phyloP scores from a whole-genome alignment of 2,113 vertebrate species.

The Sterna hirundo region DNA sequence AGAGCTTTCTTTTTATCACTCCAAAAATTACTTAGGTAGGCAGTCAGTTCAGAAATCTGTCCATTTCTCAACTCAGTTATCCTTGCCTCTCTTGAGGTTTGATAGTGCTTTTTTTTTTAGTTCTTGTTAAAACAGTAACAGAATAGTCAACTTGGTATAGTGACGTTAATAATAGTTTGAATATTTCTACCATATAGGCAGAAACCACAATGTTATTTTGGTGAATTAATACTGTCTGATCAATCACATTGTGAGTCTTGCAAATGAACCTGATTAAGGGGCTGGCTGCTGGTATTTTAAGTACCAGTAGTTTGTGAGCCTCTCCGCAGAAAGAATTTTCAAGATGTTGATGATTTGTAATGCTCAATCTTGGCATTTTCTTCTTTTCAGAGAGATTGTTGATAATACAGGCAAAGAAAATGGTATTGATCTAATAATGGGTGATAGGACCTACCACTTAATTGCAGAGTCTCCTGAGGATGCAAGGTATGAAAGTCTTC shows the following conservation, averaged over 20 bases:
- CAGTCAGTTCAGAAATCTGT: not conserved
- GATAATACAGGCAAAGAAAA: conserved; percentile 96
- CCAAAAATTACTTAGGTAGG: not conserved
- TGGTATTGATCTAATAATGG: conserved; percentile 90
- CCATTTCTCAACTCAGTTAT: not conserved
- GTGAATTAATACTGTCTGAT: not conserved
- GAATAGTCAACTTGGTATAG: not conserved
- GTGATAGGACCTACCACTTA: conserved; percentile 90
- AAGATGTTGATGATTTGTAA: not conserved
- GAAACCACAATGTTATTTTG: not conserved
- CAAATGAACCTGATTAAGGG: not conserved
- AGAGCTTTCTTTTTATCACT: not conserved
- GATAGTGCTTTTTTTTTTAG: not conserved
- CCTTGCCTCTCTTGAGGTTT: not conserved
- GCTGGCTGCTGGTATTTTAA: not conserved
- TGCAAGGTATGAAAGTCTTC: conserved; percentile 81
- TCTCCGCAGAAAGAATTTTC: not conserved
- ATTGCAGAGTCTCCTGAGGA: conserved; percentile 96
- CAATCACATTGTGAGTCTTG: not conserved
- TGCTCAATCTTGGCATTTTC: not conserved
- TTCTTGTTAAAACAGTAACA: not conserved
- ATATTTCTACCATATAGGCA: not conserved
- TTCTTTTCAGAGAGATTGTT: conserved; percentile 85
- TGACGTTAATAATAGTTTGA: not conserved
- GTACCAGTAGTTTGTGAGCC: not conserved